Evolutionary conservation across 2,797 vertebrate genomes (phyloP), one percentile per base, ranked within the genome.

Genomic region (Xyrichtys novacula): DNA sequence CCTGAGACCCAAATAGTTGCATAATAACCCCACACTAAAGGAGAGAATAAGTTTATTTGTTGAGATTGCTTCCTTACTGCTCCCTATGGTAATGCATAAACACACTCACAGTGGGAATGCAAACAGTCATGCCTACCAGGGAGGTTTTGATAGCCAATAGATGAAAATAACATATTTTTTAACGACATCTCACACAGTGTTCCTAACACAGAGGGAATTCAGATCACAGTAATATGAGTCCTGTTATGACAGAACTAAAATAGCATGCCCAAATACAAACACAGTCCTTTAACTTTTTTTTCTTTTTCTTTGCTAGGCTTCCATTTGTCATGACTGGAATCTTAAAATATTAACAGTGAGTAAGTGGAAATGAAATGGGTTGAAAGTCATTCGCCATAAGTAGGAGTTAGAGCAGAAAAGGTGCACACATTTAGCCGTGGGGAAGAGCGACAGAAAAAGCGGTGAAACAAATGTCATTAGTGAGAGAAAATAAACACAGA

Each of bases 11-110:
- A 44, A 5, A n/a, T 1, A 49, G n/a, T 6, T 11, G n/a, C 25
- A 50, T 50, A 49, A 59, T 53, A 32, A n/a, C 29, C 22, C 15
- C 39, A 53, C 39, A 47, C 42, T 23, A 12, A 40, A 26, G 17
- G 6, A 19, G 22, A 32, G 8, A 47, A 53, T 46, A 39, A 22
- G 11, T 23, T 23, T 29, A 9, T 55, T 26, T 44, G 42, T 43
- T 62, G 43, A 17, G 48, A 12, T 39, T 32, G 40, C 17, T 29
- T 46, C 34, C 60, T 46, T 6, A 10, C 39, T 59, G 22, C 10
- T 42, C 4, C 49, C 6, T 40, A 9, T 26, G 15, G 25, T 25
- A 31, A 70, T 42, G 25, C 23, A 65, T 65, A 25, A 36, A 65
- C 32, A 58, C 25, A 49, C 9, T n/a, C 17, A 28, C 34, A 28